A percentile compares a stretch with the other conserved stretches of the same genome.
These are phyloP conservation scores for Acrocephalus scirpaceus DNA, from an alignment of 2,797 vertebrate species.

Conservation along the genomic window DNA sequence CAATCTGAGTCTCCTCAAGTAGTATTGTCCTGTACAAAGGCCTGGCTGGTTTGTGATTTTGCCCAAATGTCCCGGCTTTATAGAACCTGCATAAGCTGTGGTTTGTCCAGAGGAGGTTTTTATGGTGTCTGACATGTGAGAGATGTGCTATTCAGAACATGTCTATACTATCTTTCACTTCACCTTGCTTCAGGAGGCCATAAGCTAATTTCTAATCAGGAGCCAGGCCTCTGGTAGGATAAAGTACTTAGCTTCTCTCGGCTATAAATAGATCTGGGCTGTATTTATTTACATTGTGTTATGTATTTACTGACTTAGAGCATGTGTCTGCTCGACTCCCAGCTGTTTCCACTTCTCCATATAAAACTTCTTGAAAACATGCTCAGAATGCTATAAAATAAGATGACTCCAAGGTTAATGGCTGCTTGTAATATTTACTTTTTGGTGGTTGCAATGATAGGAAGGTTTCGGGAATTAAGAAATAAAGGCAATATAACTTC, in stretches of 20 bases:
- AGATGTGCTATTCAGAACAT: neutral
- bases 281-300: neutral
- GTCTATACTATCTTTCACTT: neutral
- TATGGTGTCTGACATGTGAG: fast-evolving
- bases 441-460: neutral
- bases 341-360: neutral
- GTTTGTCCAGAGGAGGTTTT: neutral
- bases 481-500: neutral
- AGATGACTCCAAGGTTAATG: neutral
- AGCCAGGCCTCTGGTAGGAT: neutral
- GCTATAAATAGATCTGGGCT: neutral
- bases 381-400: neutral
- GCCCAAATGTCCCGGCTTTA: neutral
- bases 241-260: neutral
- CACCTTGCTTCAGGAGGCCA: neutral
- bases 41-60: neutral
- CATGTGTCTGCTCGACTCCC: neutral
- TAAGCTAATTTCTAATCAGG: neutral
- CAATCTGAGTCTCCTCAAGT: neutral
- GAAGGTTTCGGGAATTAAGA: neutral
- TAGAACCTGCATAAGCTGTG: neutral
- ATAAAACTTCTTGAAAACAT: neutral
- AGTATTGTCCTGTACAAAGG: neutral
- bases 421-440: neutral
- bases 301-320: neutral